A percentile compares a stretch with the other conserved stretches of the same genome.
phyloP scores from a whole-genome alignment of 2,113 vertebrate genomes.

The Myrmophylax atrothorax region DNA sequence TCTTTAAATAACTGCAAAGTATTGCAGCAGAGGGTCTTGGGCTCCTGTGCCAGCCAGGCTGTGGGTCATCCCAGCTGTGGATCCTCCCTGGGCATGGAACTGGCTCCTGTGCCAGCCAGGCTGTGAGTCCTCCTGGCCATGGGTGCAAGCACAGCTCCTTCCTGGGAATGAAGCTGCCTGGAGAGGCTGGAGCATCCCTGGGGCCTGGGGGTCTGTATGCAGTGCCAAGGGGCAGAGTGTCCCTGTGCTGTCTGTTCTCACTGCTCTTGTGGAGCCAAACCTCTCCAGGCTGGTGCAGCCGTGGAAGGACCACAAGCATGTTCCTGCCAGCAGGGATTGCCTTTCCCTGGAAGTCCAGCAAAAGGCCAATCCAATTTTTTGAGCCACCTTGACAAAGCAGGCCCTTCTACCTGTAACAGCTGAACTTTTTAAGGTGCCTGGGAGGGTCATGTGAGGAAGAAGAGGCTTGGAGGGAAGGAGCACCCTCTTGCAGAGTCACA shows the following conservation, averaged over 20 bases:
- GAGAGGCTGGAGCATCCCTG: not conserved
- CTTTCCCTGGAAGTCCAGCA: rapidly evolving
- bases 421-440: not conserved
- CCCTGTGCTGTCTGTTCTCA: not conserved
- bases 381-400: not conserved
- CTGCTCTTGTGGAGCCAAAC: not conserved
- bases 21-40: not conserved
- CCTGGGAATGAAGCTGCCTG: rapidly evolving
- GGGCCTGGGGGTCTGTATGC: rapidly evolving
- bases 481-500: not conserved
- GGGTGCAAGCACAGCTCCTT: not conserved
- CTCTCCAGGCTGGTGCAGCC: not conserved
- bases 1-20: conserved; percentile 17
- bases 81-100: not conserved
- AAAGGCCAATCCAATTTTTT: rapidly evolving
- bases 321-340: not conserved
- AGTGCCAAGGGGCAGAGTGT: not conserved
- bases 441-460: not conserved
- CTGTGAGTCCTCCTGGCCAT: not conserved
- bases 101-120: not conserved
- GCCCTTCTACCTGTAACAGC: not conserved
- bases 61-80: not conserved
- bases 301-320: rapidly evolving
- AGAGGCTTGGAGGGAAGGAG: not conserved
- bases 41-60: not conserved